Percentiles rank a stretch among this genome's conserved stretches.
Evolutionary conservation across 2,888 invertebrate genomes (phyloP).

Genomic region (Ethmia dodecea): DNA sequence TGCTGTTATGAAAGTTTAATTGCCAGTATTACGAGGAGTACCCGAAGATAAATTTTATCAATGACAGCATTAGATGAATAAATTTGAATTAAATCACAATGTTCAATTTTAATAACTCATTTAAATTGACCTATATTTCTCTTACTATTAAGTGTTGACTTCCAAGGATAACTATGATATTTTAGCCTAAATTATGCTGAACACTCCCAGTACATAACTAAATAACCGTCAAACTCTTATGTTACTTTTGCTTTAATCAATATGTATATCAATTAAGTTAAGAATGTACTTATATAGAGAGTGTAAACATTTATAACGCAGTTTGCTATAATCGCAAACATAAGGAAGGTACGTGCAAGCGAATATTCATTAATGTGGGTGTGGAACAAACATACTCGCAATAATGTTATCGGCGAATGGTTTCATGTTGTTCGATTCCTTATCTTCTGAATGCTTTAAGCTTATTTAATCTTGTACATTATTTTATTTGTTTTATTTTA

Average conservation of each 20-base stretch:
- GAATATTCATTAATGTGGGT: neutral
- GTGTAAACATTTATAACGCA: slow-evolving; percentile 13
- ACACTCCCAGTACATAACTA: neutral
- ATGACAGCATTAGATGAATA: slow-evolving; percentile 38
- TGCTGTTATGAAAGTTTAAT: slow-evolving; percentile 63
- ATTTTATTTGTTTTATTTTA: too few relatives aligned
- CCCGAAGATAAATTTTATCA: slow-evolving; percentile 37
- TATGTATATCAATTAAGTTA: neutral
- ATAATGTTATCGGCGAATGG: too few relatives aligned
- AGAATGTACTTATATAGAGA: too few relatives aligned
- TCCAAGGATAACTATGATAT: too few relatives aligned
- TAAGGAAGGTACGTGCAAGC: slow-evolving; percentile 23
- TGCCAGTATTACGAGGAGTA: slow-evolving; percentile 34
- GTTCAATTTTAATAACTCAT: slow-evolving; percentile 24
- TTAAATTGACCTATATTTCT: too few relatives aligned
- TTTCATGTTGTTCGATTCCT: too few relatives aligned
- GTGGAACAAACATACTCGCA: neutral
- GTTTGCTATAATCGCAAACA: slow-evolving; percentile 22
- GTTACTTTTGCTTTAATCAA: neutral
- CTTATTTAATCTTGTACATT: too few relatives aligned
- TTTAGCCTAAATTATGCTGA: too few relatives aligned
- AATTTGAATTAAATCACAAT: slow-evolving; percentile 34
- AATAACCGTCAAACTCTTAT: neutral
- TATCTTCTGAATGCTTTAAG: too few relatives aligned
- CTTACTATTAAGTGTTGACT: too few relatives aligned